These are phyloP conservation scores for Ariolimax columbianus DNA, from an alignment of 2,888 invertebrate species.

Conservation along the genomic window DNA sequence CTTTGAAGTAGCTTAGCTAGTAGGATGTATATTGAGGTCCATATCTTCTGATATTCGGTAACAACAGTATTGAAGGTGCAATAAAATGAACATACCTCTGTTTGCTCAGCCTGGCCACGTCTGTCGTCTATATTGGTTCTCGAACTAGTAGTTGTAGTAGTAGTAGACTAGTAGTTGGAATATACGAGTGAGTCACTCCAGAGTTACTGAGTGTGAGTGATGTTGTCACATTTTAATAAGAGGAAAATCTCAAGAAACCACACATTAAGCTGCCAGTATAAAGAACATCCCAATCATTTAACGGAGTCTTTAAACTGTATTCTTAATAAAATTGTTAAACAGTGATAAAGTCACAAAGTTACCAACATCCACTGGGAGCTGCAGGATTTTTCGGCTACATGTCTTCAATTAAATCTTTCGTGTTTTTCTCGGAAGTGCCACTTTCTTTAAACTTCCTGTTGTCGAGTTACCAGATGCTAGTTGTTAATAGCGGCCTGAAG, in stretches of 20 bases:
- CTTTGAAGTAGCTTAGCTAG: too few species aligned
- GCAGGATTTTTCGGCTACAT: not conserved
- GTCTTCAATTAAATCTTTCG: not conserved
- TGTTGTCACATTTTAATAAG: not conserved
- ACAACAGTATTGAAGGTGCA: too few species aligned
- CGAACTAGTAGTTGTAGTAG: too few species aligned
- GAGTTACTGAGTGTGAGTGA: not conserved
- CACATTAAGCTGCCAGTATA: not conserved
- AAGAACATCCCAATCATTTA: not conserved
- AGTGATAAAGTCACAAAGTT: too few species aligned
- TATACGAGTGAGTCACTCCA: too few species aligned
- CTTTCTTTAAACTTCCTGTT: constrained; percentile 8
- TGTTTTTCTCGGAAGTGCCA: constrained; percentile 39
- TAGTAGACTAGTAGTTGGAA: too few species aligned
- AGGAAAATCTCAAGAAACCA: not conserved
- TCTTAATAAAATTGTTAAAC: not conserved
- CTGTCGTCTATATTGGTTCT: not conserved
- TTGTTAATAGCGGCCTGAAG: not conserved
- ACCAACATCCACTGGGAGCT: not conserved
- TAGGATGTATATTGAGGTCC: too few species aligned
- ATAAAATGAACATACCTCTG: not conserved
- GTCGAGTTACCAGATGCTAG: not conserved
- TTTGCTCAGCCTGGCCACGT: not conserved
- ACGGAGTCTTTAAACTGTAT: not conserved
- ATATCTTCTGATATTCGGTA: not conserved